Evolutionary conservation across 2,888 invertebrate species (phyloP), one percentile per base, ranked within the genome.

Genomic region (Lordiphosa andalusiaca): DNA sequence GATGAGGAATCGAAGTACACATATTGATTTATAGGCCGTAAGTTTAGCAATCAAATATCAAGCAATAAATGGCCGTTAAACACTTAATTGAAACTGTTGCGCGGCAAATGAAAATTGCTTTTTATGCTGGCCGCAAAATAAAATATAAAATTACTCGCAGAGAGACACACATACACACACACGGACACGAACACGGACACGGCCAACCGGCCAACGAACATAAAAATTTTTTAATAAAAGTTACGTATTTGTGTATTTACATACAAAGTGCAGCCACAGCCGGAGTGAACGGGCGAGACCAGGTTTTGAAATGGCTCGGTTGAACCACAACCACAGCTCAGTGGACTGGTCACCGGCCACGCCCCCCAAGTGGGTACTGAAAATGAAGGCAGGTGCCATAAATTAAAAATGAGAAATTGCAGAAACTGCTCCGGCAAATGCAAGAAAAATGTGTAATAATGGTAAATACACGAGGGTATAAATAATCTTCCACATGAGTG

Each of bases 81-180:
- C 77, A 84, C 77, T 78, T 78, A 78, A 78, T 78, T 78, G 84
- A 74, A 78, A 84, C 77, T 84, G 84, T 84, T 23, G 40, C 55
- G 66, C 48, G 73, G 56, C 69, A 64, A 57, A 64, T 59, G 67
- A 84, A 84, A 30, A 77, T 77, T 81, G 82, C 71, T 77, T 78
- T 76, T 64, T 50, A 53, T 61, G 50, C 42, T 49, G 57, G 44
- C 66, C 57, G 46, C 64, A 67, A 62, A 71, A 71, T 46, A 42
- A 35, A 57, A 38, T 57, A 53, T 42, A 36, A 57, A 38, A 21
- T 19, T 35, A 13, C 52, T 25, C 30, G 12, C 35, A 58, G 37
- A 38, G 36, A 12, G 13, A 33, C n/a, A 38, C 30, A 35, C 53
- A n/a, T n/a, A n/a, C n/a, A n/a, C n/a, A n/a, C n/a, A n/a, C n/a